Base-by-base conservation (phyloP, 2,797 vertebrate species). In the Sciurus carolinensis region DNA sequence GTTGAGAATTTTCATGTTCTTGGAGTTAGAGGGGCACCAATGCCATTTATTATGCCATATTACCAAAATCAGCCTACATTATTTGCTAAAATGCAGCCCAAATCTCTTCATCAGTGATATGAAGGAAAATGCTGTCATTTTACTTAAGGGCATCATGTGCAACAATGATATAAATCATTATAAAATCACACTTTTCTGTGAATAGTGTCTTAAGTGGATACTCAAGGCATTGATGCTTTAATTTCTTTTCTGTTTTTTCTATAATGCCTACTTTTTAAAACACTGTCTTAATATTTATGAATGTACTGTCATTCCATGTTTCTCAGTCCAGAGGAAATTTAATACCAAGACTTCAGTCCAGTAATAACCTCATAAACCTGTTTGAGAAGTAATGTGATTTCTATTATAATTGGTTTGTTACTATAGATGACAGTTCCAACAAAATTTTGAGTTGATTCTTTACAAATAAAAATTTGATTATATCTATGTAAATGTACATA, bases 351-450 rank as follows among this genome's bases (percentile, higher is more conserved):
- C 71, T 93, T 95, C n/a, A 75, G 39, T 95, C 73, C 75, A 97
- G 36, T 59, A 87, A 94, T 87, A 94, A 79, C 30, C 57, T 93
- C 71, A 44, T 89, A 96, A 76, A 82, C 26, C 28, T 86, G 59
- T 82, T 88, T 86, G 28, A 91, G 96, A 96, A 95, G 80, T 91
- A 97, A 91, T 91, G 69, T 80, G 18, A 59, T 90, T 95, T 93
- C 26, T 95, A 52, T 96, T 95, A 30, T 95, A 88, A 80, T 81
- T 96, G 64, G 81, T 96, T 83, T 80, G 14, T 84, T 75, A 89
- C 59, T 93, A 36, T 71, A 93, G 54, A 79, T 80, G 39, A 89
- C 2, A 66, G 50, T 59, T 44, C 30, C 66, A 89, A 79, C 77
- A 42, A 30, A 17, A 47, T 91, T 96, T 76, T 80, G 33, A 64